phyloP scores from a whole-genome alignment of 2,113 vertebrate species.

The Bungarus multicinctus region DNA sequence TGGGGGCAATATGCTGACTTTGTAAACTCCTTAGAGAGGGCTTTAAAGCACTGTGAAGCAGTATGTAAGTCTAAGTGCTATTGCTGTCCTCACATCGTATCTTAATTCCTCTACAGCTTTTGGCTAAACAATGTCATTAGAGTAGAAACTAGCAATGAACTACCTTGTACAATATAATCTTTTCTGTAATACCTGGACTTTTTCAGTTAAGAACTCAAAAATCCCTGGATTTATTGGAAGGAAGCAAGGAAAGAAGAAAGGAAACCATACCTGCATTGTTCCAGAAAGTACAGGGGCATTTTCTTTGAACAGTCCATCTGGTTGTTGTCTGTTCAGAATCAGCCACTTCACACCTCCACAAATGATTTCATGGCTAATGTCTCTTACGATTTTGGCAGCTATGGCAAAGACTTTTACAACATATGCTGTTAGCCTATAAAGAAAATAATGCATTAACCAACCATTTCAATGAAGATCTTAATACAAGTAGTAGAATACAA shows the following conservation, averaged over 20 bases:
- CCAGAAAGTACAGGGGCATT: constrained; percentile 51
- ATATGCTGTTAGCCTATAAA: constrained; percentile 84
- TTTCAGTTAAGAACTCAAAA: not conserved
- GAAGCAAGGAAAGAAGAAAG: not conserved
- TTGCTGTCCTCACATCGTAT: too few relatives aligned
- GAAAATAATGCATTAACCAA: not conserved
- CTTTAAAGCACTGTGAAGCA: too few relatives aligned
- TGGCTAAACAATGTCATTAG: not conserved
- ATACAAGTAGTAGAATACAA: too few relatives aligned
- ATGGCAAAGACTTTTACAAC: constrained; percentile 88
- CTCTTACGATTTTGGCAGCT: constrained; percentile 60
- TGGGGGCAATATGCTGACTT: too few relatives aligned
- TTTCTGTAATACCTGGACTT: not conserved
- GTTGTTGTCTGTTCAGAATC: constrained; percentile 75
- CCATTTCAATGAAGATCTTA: not conserved
- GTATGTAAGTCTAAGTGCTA: too few relatives aligned
- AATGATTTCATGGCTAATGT: constrained; percentile 65
- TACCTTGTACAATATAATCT: not conserved
- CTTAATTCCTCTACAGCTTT: too few relatives aligned
- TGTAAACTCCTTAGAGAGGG: too few relatives aligned
- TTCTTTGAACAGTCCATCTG: constrained; percentile 81
- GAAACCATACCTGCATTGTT: constrained; percentile 75
- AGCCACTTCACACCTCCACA: constrained; percentile 84
- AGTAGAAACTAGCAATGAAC: not conserved
- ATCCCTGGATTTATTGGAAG: not conserved